phyloP scores from a whole-genome alignment of 1,140 invertebrate species.

The Propsilocerus akamusi region DNA sequence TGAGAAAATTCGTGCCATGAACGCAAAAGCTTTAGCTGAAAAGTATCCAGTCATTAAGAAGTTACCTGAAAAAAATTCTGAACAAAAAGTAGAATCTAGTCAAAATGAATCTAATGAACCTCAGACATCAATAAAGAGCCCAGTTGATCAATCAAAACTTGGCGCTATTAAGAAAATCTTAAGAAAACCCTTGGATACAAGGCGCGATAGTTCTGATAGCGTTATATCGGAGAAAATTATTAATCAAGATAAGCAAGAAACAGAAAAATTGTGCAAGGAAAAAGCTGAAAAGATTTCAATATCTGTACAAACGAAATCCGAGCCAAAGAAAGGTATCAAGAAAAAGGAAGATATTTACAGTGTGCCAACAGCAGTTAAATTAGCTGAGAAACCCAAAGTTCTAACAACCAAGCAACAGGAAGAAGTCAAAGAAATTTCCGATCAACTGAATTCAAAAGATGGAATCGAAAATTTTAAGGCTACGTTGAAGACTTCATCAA shows the following conservation, averaged over 20 bases:
- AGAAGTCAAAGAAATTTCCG: background rate
- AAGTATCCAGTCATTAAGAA: slow-evolving; percentile 8
- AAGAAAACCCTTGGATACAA: background rate
- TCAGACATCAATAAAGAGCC: background rate
- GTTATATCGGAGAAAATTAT: background rate
- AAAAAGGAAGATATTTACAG: background rate
- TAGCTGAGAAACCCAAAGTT: background rate
- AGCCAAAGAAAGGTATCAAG: background rate
- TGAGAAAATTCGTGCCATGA: slow-evolving; percentile 6
- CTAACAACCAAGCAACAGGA: slow-evolving; percentile 1
- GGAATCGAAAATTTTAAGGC: slow-evolving; percentile 1
- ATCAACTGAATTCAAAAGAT: background rate
- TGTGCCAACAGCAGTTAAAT: background rate
- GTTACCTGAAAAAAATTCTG: background rate
- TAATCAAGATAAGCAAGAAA: background rate
- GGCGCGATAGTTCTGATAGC: background rate
- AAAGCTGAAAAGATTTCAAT: slow-evolving; percentile 5
- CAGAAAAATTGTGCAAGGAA: background rate
- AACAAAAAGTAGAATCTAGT: background rate
- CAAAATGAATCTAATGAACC: background rate
- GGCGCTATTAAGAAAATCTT: slow-evolving; percentile 5
- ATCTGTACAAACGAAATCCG: background rate
- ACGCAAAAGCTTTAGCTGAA: slow-evolving; percentile 5
- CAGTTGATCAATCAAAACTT: background rate
- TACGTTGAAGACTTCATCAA: background rate